Evolutionary conservation across 2,888 invertebrate genomes (phyloP).

Genomic region (Anorthoa munda): DNA sequence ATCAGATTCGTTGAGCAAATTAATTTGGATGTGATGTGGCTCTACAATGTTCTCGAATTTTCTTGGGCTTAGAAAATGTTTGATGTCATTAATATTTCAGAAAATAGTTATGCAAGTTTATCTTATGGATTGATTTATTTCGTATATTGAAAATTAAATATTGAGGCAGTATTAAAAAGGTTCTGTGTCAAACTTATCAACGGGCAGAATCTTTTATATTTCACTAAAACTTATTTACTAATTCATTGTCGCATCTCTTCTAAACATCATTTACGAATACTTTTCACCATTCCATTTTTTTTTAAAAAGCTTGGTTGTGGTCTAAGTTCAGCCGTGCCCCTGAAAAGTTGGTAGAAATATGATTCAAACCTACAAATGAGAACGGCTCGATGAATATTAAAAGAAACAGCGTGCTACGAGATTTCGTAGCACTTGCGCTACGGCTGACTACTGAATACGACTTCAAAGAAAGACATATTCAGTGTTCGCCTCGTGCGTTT

Average conservation of each 20-base stretch:
- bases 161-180: neutral
- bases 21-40: conserved; percentile 14
- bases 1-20: conserved; percentile 29
- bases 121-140: neutral
- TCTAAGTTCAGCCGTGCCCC: neutral
- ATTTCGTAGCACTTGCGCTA: conserved; percentile 54
- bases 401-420: conserved; percentile 40
- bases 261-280: no score
- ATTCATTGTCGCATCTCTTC: neutral
- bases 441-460: conserved; percentile 5
- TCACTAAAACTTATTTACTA: neutral
- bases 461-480: neutral
- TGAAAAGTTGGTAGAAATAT: neutral
- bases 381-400: neutral
- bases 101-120: neutral
- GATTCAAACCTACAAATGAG: neutral
- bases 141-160: neutral
- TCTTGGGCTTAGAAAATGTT: neutral
- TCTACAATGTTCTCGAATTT: neutral
- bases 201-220: neutral
- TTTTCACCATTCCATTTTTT: neutral
- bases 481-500: neutral
- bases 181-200: neutral
- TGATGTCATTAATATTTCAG: neutral
- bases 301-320: neutral